Evolutionary conservation across 2,113 vertebrate genomes (phyloP).

Genomic region (Crotophaga sulcirostris): DNA sequence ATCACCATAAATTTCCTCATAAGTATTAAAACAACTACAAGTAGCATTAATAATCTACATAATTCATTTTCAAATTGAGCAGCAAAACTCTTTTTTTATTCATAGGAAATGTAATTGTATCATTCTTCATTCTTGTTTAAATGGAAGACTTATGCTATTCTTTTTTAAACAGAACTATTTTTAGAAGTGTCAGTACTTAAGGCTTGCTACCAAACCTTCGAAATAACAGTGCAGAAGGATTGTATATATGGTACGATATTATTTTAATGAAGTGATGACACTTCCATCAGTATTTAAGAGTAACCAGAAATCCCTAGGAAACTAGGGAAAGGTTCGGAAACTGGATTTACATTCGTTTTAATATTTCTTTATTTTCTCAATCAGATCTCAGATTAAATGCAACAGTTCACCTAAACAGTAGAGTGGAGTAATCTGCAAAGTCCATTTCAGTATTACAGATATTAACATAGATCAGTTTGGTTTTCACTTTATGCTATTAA

Average conservation of each 20-base stretch:
- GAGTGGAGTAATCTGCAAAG: neutral
- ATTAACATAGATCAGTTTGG: neutral
- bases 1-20: neutral
- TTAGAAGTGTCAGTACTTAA: neutral
- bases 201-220: neutral
- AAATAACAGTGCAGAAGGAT: neutral
- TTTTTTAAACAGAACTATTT: neutral
- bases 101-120: neutral
- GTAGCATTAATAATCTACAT: neutral
- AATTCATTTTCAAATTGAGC: neutral
- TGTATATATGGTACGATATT: neutral
- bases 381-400: neutral
- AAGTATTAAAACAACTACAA: conserved; percentile 2
- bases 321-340: neutral
- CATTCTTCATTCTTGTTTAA: neutral
- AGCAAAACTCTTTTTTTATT: neutral
- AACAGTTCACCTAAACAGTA: neutral
- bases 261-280: neutral
- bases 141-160: neutral
- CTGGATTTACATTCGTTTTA: neutral
- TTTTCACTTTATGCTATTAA: neutral
- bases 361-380: neutral
- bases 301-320: neutral
- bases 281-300: neutral
- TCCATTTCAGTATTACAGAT: neutral